phyloP scores from a whole-genome alignment of 2,113 vertebrate genomes.

The Balaeniceps rex region DNA sequence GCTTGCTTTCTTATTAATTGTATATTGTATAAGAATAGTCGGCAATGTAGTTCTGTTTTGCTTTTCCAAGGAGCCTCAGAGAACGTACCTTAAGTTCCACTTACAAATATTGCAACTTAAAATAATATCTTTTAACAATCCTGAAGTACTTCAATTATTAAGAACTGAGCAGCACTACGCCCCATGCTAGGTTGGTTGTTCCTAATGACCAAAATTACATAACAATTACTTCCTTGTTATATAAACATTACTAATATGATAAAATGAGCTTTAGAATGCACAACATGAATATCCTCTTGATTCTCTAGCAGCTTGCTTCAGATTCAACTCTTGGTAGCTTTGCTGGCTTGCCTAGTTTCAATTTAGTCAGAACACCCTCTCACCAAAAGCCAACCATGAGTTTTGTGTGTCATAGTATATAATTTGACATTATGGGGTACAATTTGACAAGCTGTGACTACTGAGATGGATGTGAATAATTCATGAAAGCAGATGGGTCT shows the following conservation, averaged over 20 bases:
- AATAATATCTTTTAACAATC: background rate
- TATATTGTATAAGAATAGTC: background rate
- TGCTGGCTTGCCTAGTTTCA: background rate
- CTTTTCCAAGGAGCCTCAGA: background rate
- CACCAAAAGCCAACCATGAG: background rate
- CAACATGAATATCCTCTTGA: background rate
- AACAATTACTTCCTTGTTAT: background rate
- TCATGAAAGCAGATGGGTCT: background rate
- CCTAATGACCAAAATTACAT: background rate
- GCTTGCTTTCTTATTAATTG: background rate
- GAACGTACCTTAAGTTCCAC: background rate
- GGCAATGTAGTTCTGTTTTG: background rate
- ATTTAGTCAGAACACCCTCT: background rate
- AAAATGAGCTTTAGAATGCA: background rate
- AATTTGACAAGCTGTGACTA: background rate
- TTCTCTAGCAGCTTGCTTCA: background rate
- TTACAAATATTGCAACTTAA: background rate
- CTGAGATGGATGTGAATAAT: background rate
- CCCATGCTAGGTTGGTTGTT: background rate
- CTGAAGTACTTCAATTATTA: background rate
- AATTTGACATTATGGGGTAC: background rate
- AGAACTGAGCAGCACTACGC: background rate
- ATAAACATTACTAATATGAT: background rate
- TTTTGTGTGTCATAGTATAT: background rate
- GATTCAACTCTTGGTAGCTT: background rate